phyloP scores from a whole-genome alignment of 2,113 vertebrate species.

The Proterorhinus semilunaris region DNA sequence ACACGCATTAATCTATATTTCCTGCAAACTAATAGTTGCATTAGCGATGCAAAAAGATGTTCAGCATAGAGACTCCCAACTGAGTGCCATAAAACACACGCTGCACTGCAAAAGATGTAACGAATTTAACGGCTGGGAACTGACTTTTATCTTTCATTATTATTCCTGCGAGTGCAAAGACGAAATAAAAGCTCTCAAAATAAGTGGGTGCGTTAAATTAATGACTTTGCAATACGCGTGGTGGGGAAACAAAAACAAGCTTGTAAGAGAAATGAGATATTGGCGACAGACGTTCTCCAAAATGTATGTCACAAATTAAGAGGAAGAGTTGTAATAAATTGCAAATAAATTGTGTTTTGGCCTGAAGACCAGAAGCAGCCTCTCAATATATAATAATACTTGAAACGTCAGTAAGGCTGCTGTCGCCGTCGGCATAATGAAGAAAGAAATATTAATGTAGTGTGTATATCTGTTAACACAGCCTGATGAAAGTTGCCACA shows the following conservation, averaged over 20 bases:
- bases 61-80: neutral
- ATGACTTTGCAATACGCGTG: neutral
- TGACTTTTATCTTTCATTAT: neutral
- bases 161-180: neutral
- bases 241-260: neutral
- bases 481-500: too few species aligned
- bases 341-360: neutral
- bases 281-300: neutral
- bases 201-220: neutral
- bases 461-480: too few species aligned
- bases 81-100: neutral
- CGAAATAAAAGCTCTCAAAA: neutral
- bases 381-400: neutral
- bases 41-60: neutral
- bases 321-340: neutral
- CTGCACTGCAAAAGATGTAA: neutral
- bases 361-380: neutral
- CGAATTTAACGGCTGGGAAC: neutral
- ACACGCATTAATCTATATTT: neutral
- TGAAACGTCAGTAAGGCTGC: too few species aligned
- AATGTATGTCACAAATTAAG: too few species aligned
- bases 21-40: neutral
- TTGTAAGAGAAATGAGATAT: neutral
- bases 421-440: neutral
- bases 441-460: neutral